Percentiles rank a stretch among this genome's conserved stretches.
These are phyloP conservation scores for Desoria tigrina DNA, from an alignment of 2,888 invertebrate genomes.

Conservation along the genomic window DNA sequence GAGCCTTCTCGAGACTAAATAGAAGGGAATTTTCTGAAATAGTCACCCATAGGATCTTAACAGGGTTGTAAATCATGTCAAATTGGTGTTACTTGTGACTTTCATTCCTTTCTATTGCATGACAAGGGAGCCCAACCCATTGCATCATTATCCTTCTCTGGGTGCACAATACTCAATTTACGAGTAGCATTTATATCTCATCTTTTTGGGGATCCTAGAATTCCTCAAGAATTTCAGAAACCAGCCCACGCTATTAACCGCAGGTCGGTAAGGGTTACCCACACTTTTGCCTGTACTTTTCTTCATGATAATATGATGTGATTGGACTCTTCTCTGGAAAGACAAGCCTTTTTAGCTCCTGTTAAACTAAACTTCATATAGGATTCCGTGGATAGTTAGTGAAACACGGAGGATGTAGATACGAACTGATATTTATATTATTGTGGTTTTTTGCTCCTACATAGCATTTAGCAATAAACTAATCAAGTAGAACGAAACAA, in stretches of 20 bases:
- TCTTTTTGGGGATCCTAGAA: not conserved
- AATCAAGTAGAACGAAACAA: slow-evolving; percentile 9
- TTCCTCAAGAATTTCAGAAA: not conserved
- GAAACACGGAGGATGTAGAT: too few species aligned
- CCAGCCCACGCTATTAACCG: too few species aligned
- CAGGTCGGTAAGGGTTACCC: too few species aligned
- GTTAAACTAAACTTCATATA: too few species aligned
- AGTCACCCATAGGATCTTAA: slow-evolving; percentile 12
- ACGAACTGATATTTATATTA: too few species aligned
- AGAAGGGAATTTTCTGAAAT: slow-evolving; percentile 9
- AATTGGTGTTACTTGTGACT: slow-evolving; percentile 41
- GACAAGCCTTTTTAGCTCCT: too few species aligned
- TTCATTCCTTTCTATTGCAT: slow-evolving; percentile 26
- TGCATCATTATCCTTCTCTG: slow-evolving; percentile 5
- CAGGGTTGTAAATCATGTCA: slow-evolving; percentile 40
- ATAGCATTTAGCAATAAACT: slow-evolving; percentile 7
- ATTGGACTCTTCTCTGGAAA: too few species aligned
- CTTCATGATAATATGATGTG: too few species aligned
- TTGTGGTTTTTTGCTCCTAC: not conserved
- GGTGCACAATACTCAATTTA: slow-evolving; percentile 18
- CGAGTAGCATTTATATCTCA: slow-evolving; percentile 1
- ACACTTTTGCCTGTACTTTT: too few species aligned
- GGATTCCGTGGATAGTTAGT: too few species aligned
- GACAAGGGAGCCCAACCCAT: slow-evolving; percentile 7
- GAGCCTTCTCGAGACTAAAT: not conserved